Evolutionary conservation across 2,113 vertebrate species (phyloP).

Genomic region (Phylloscopus trochilus): DNA sequence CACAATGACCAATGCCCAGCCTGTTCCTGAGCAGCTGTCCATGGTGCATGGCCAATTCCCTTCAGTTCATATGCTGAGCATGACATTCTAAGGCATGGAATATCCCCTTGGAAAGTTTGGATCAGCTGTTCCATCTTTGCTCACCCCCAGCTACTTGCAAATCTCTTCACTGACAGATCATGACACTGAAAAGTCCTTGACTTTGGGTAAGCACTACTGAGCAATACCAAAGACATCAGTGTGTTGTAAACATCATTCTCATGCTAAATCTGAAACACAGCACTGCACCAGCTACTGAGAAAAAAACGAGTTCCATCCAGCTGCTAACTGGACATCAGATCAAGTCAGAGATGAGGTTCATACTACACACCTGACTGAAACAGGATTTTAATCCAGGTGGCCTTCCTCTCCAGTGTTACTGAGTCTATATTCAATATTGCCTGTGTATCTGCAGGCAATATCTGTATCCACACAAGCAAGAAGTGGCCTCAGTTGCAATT

Average conservation of each 20-base stretch:
- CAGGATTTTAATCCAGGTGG: background rate
- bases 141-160: background rate
- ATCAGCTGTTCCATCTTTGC: background rate
- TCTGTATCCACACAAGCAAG: background rate
- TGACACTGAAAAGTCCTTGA: background rate
- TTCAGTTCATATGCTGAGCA: background rate
- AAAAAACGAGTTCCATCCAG: background rate
- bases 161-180: background rate
- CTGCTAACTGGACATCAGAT: background rate
- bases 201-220: background rate
- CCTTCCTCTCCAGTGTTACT: background rate
- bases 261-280: background rate
- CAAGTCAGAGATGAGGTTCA: background rate
- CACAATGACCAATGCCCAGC: accelerated
- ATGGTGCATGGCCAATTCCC: background rate
- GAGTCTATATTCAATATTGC: background rate
- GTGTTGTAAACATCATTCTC: background rate
- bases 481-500: background rate
- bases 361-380: background rate
- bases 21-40: background rate
- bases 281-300: background rate
- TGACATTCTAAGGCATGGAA: background rate
- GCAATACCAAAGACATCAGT: background rate
- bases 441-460: background rate
- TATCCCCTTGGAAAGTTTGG: too few relatives aligned